Percentiles rank a stretch among this genome's conserved stretches.
Conservation (phyloP, 1,140 invertebrate species). For the Metaphire vulgaris region DNA sequence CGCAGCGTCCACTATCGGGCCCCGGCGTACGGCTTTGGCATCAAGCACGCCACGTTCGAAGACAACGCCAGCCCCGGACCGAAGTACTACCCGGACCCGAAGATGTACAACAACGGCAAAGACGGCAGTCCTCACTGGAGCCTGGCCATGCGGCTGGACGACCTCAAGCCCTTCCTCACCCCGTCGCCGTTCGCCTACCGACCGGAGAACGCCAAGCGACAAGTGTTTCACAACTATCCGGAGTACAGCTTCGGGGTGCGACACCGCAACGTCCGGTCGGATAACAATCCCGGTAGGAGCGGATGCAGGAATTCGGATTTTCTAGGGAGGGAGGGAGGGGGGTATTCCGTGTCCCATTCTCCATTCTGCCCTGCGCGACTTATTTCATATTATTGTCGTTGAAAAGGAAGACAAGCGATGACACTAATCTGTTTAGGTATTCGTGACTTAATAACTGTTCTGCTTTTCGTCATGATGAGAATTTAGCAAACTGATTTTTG, state of each 20-base stretch:
- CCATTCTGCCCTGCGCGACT: too few species aligned
- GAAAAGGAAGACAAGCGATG: too few species aligned
- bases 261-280: slow-evolving; percentile 51
- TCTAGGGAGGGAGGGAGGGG: too few species aligned
- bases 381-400: too few species aligned
- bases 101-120: slow-evolving; percentile 40
- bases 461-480: too few species aligned
- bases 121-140: slow-evolving; percentile 51
- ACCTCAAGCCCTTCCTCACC: slow-evolving; percentile 58
- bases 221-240: slow-evolving; percentile 56
- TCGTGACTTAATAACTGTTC: too few species aligned
- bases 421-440: too few species aligned
- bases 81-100: slow-evolving; percentile 37
- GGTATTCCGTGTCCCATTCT: too few species aligned
- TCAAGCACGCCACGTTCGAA: slow-evolving; percentile 39
- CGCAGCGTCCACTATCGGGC: slow-evolving; percentile 45
- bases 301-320: neutral
- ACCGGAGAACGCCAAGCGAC: slow-evolving; percentile 63
- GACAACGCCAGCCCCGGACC: slow-evolving; percentile 46
- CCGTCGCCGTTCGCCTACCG: slow-evolving; percentile 75
- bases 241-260: slow-evolving; percentile 65
- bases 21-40: slow-evolving; percentile 37
- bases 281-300: slow-evolving; percentile 57
- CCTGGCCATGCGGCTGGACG: slow-evolving; percentile 38
- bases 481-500: too few species aligned